These are phyloP conservation scores for Elephas maximus DNA, from an alignment of 2,113 vertebrate genomes.

Conservation along the genomic window DNA sequence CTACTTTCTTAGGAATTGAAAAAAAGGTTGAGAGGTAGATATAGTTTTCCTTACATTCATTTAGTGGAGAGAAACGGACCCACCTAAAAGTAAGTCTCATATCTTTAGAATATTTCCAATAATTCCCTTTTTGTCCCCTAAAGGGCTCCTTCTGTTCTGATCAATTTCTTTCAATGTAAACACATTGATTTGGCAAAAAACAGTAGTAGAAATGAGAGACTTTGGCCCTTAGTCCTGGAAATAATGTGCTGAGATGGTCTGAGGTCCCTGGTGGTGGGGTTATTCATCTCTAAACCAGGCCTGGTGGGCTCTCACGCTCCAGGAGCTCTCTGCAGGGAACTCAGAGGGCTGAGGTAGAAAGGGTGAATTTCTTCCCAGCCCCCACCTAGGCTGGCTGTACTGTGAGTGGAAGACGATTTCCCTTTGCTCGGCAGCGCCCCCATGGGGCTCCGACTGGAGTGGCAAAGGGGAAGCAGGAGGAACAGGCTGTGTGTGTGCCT, in stretches of 20 bases:
- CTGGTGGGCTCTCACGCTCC: neutral
- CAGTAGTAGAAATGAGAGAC: slow-evolving; percentile 30
- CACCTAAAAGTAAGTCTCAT: slow-evolving; percentile 26
- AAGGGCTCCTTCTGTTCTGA: neutral
- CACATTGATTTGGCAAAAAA: slow-evolving; percentile 21
- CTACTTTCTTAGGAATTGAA: slow-evolving; percentile 52
- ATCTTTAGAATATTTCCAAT: slow-evolving; percentile 44
- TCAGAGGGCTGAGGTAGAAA: neutral
- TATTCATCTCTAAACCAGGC: slow-evolving; percentile 48
- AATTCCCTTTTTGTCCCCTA: neutral
- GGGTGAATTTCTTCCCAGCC: slow-evolving; percentile 75
- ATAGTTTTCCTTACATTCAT: slow-evolving; percentile 52
- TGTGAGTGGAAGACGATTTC: slow-evolving; percentile 65
- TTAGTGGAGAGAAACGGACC: slow-evolving; percentile 5
- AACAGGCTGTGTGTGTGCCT: neutral
- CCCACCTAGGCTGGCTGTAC: slow-evolving; percentile 50
- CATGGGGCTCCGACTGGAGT: slow-evolving; percentile 64
- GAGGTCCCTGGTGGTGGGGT: neutral
- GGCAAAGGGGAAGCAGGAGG: slow-evolving; percentile 5
- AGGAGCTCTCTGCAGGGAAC: neutral
- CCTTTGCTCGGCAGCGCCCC: slow-evolving; percentile 72
- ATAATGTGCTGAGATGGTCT: neutral
- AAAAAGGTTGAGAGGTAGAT: neutral
- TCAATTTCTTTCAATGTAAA: slow-evolving; percentile 59
- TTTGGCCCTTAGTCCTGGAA: slow-evolving; percentile 25